Evolutionary conservation across 2,113 vertebrate species (phyloP), one percentile per base, ranked within the genome.

Genomic region (Albula goreensis): DNA sequence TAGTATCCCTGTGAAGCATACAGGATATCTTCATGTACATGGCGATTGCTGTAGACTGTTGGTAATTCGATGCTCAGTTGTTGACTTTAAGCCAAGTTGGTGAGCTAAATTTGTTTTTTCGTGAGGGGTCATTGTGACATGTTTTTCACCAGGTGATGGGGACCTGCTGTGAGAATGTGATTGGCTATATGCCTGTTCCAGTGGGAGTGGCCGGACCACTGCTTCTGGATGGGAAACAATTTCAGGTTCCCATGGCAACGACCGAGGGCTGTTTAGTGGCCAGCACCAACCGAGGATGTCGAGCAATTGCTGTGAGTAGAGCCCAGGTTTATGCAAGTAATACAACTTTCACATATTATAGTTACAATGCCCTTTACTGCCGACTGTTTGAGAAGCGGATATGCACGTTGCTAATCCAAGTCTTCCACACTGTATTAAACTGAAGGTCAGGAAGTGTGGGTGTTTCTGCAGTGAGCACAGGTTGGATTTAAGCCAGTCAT

Each of bases 251-350:
- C 80, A 96, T 99, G 97, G 98, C 98, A 89, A 99, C 98, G 77
- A 99, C 98, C 0, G 98, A 99, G 93, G 98, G 98, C 31, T 99
- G 98, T 89, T 95, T 99, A 56, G 97, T 99, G 52, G 98, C 98
- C 82, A 99, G 98, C 92, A 99, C 98, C n/a, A 99, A 99, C 53
- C 95, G 98, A 74, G 98, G 98, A 19, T 99, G 98, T 91, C 95
- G 98, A 90, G 97, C 98, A 2, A 98, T 99, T 78, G 93, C 94
- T 80, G 98, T 99, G 92, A 97, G 97, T 96, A 87, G 22, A 9
- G 22, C 4, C n/a, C n/a, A 74, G 22, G 12, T 56, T 56, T 56
- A 56, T 12, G 12, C 53, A 13, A 66, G 8, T 56, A 12, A 56
- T 9, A 56, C 53, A 9, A 12, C 53, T 56, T 12, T 56, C 53